Base-by-base conservation (phyloP, 2,888 invertebrate species). In the Melitaea athalia region DNA sequence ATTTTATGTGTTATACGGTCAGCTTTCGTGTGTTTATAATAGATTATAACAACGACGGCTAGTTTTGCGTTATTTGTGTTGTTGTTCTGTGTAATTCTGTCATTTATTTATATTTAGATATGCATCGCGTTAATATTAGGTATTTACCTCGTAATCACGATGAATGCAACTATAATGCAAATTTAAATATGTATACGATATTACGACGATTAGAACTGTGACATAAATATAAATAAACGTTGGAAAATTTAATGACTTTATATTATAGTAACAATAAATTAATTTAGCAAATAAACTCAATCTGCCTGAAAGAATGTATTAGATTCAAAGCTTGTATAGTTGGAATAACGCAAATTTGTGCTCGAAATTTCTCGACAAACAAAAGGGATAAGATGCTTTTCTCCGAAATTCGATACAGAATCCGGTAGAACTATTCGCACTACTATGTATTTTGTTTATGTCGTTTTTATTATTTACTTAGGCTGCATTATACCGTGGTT, bases 341-440 rank as follows among this genome's bases (percentile, higher is more conserved):
- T 70, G 38, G 63, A 65, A 69, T 69, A 68, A 64, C 65, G 67
- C 24, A 61, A 64, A 69, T 68, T 71, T 63, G 64, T 69, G 67
- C 52, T 59, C 64, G 68, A 72, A 67, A 59, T 71, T 81, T 71
- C 71, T 72, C 70, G 65, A 68, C 73, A 69, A 74, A 71, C 72
- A 72, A 70, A n/a, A 72, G 65, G 71, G 64, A 72, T 70, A 71
- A 69, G 70, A 70, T 65, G 67, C 64, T 68, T 63, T 72, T 72
- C 67, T 66, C 69, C 67, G 71, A 72, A 71, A 74, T 75, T 74
- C 72, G 69, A 72, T 70, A 74, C 69, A 61, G 65, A 69, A 73
- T 67, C 59, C 61, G 68, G 61, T 69, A 61, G 64, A 66, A 63
- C 59, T 70, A 62, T 70, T 72, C 17, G 70, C 52, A 52, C 63